A percentile compares a stretch with the other conserved stretches of the same genome.
Conservation (phyloP, 2,888 invertebrate species). For the Schrankia costaestrigalis region DNA sequence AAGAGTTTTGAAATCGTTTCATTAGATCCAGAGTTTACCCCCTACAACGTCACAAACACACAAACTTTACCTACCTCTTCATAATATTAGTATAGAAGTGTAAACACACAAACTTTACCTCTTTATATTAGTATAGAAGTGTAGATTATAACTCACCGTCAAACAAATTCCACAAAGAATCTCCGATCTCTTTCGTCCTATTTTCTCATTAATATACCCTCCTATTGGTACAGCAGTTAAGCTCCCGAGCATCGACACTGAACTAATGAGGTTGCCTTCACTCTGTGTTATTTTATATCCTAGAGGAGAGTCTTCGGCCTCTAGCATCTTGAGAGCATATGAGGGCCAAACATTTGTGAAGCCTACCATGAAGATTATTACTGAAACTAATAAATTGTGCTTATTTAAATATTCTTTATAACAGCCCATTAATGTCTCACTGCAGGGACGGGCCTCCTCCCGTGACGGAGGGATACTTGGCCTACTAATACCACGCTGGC, state of each 20-base stretch:
- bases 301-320: constrained; percentile 33
- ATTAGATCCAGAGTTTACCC: too few species aligned
- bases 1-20: too few species aligned
- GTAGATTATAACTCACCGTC: constrained; percentile 32
- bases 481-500: too few species aligned
- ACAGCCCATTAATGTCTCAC: too few species aligned
- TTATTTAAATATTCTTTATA: too few species aligned
- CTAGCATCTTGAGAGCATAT: constrained; percentile 30
- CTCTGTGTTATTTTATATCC: constrained; percentile 26
- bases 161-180: constrained; percentile 28
- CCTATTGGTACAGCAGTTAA: constrained; percentile 21
- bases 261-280: constrained; percentile 36
- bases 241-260: constrained; percentile 38
- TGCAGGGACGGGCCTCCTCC: too few species aligned
- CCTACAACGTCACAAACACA: too few species aligned
- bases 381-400: constrained; percentile 28
- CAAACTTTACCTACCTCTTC: too few species aligned
- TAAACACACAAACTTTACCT: too few species aligned
- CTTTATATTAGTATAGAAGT: too few species aligned
- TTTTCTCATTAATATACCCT: constrained; percentile 30
- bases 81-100: too few species aligned
- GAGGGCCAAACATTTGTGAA: constrained; percentile 39
- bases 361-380: constrained; percentile 20
- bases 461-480: too few species aligned
- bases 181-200: constrained; percentile 39